Base-by-base conservation (phyloP, 92 coral and sea anemone species). In the Parazoanthus darwini region DNA sequence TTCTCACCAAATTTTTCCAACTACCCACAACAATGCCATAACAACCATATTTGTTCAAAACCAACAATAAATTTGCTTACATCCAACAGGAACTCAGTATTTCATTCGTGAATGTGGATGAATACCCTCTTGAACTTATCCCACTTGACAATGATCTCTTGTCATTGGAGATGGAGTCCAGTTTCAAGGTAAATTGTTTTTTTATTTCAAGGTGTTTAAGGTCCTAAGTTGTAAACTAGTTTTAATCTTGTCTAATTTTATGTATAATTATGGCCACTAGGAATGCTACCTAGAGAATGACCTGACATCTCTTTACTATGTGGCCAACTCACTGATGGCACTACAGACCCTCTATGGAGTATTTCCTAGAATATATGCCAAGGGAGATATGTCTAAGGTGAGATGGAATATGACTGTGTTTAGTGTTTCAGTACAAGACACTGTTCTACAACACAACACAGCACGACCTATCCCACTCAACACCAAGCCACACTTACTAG, bases 321-420 rank as follows among this genome's bases (percentile, higher is more conserved):
- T 97, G 66, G 96, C 99, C 80, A 97, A 97, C 90, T 97, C 99
- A n/a, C 73, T 97, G 89, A 97, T 97, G 99, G 92, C 95, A 29
- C 89, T 97, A 14, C 99, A 97, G 79, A 92, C 98, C 5, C 87
- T 97, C 66, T 97, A 92, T 91, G 99, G 99, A 26, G 87, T 95
- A 8, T 94, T 97, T 81, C 99, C 99, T 38, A 97, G 92, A 88
- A 97, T 97, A 77, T 97, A 91, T 88, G 92, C 93, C 15, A 97
- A 97, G 88, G 99, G 99, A 13, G 95, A 84, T 4, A 94, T 97
- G 93, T 95, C 99, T n/a, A 97, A 95, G 99, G 99, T 95, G n/a
- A 29, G 85, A 29, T 68, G 6, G 20, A 68, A 16, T 6, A 18
- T 38, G 33, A 29, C 33, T 29, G 23, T 42, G 37, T 75, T 10